Conservation (phyloP, 2,797 vertebrate genomes). For the Microtus agrestis region DNA sequence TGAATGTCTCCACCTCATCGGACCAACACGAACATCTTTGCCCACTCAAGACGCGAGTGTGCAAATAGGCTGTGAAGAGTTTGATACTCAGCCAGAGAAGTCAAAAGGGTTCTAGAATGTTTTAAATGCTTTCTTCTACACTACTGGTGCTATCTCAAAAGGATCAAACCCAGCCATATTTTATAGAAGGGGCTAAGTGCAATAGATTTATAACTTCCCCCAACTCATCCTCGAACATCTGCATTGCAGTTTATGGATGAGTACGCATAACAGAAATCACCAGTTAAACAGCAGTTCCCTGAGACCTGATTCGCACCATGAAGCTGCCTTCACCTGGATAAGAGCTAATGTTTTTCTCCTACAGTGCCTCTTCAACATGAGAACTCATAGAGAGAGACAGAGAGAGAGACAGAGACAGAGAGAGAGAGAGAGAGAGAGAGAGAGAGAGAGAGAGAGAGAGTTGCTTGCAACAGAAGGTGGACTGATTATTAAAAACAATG, state of each 20-base stretch:
- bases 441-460: background rate
- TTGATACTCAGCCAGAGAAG: slow-evolving; percentile 38
- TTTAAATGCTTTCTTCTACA: background rate
- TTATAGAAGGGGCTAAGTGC: background rate
- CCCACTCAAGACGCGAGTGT: slow-evolving; percentile 30
- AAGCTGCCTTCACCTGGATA: slow-evolving; percentile 1
- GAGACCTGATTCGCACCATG: background rate
- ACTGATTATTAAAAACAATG: slow-evolving; percentile 85
- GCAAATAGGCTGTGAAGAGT: background rate
- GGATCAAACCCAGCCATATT: background rate
- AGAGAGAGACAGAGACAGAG: background rate
- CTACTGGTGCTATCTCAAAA: slow-evolving; percentile 17
- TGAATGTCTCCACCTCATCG: background rate
- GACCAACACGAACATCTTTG: background rate
- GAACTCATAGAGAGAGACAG: slow-evolving; percentile 47
- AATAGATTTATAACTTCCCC: background rate
- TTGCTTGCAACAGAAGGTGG: slow-evolving; percentile 78
- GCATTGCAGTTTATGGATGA: background rate
- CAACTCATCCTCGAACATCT: background rate
- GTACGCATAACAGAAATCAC: slow-evolving; percentile 54
- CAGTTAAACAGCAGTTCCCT: slow-evolving; percentile 59
- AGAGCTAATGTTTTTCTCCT: slow-evolving; percentile 24
- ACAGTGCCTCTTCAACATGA: background rate
- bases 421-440: too few species aligned
- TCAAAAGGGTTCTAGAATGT: slow-evolving; percentile 19